Percentiles rank a stretch among this genome's conserved stretches.
These are phyloP conservation scores for human (Homo sapiens) DNA, from an alignment of 2,113 vertebrate species.

Conservation along the genomic window DNA sequence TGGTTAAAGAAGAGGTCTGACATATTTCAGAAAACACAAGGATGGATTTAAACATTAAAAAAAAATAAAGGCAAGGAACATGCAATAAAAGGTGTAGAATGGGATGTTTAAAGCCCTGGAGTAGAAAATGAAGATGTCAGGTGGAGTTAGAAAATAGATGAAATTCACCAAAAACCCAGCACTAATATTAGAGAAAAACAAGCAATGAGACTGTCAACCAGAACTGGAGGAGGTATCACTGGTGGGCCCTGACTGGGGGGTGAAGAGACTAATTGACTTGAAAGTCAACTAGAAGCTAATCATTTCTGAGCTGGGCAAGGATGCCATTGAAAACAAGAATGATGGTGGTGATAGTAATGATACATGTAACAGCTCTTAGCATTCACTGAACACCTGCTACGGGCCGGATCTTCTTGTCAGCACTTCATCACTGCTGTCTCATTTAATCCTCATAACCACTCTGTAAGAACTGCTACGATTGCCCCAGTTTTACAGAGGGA, in stretches of 20 bases:
- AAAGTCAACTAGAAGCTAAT: neutral
- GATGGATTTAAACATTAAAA: slow-evolving; percentile 3
- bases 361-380: neutral
- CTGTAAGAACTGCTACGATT: neutral
- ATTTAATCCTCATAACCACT: neutral
- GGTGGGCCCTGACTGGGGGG: no score
- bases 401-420: neutral
- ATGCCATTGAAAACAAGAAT: neutral
- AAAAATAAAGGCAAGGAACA: neutral
- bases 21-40: neutral
- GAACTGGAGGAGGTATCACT: neutral
- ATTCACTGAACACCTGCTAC: neutral
- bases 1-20: neutral
- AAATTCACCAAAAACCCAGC: neutral
- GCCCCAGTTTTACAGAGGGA: neutral
- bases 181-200: neutral
- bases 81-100: neutral
- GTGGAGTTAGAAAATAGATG: neutral
- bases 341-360: fast-evolving
- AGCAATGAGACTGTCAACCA: neutral
- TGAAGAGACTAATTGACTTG: neutral
- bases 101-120: neutral
- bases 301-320: neutral
- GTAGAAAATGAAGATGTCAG: neutral
- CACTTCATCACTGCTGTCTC: neutral